Percentiles rank a stretch among this genome's conserved stretches.
Conservation (phyloP, 2,888 invertebrate genomes). For the Plebejus anna region DNA sequence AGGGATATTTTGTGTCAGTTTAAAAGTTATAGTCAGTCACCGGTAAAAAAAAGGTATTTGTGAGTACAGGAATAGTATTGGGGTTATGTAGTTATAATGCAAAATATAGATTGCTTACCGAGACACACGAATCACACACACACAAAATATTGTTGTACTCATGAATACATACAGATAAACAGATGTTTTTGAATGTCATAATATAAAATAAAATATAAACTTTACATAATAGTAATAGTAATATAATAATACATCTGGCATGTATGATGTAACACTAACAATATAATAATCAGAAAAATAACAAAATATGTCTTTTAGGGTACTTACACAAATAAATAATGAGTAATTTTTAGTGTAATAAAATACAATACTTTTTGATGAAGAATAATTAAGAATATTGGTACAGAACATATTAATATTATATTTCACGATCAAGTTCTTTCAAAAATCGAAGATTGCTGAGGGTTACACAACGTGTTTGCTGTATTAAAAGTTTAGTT, state of each 20-base stretch:
- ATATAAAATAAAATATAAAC: neutral
- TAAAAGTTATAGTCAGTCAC: neutral
- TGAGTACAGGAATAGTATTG: neutral
- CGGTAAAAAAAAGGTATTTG: neutral
- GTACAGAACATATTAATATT: too few relatives aligned
- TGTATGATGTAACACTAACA: neutral
- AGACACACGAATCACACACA: neutral
- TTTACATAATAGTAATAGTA: neutral
- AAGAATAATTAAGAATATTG: too few relatives aligned
- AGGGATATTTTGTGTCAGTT: too few relatives aligned
- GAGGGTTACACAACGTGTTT: too few relatives aligned
- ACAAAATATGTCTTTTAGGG: neutral
- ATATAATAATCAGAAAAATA: neutral
- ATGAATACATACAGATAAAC: neutral
- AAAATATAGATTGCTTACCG: conserved; percentile 13
- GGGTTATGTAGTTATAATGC: neutral
- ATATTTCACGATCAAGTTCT: too few relatives aligned
- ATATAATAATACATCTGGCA: neutral
- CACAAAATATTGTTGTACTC: neutral
- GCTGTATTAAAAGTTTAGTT: too few relatives aligned
- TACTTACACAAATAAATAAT: neutral
- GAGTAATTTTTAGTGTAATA: neutral
- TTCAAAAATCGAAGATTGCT: too few relatives aligned
- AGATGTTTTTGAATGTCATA: neutral
- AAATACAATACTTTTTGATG: neutral